Base-by-base conservation (phyloP, 2,888 invertebrate species). In the Abrostola triplasia region DNA sequence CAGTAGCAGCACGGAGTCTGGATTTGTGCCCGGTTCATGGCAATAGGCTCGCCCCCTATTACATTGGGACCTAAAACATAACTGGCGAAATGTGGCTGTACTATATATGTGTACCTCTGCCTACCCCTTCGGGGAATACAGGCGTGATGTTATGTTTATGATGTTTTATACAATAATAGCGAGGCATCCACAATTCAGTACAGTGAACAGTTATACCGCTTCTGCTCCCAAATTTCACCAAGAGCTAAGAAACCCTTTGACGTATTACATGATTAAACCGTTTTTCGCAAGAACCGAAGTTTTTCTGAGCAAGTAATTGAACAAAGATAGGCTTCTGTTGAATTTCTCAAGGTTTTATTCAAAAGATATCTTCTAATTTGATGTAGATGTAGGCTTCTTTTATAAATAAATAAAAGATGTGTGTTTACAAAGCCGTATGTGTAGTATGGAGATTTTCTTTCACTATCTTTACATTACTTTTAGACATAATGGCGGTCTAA, bases 241-340 rank as follows among this genome's bases (percentile, higher is more conserved):
- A 36, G 6, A 37, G 57, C 52, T 9, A 70, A 71, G 78, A 62
- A 70, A 75, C 81, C 82, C 82, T 81, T 83, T 82, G 80, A 84
- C 83, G 72, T 79, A 83, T 79, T 76, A 80, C 73, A 83, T 83
- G 83, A 84, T 84, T 83, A 83, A 81, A 79, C 79, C 80, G 78
- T 83, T 82, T 77, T 72, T 49, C 64, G 57, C 65, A 75, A 73
- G 77, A 77, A 68, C 72, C 74, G 66, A 64, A 67, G 66, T 65
- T 77, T 79, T 81, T 70, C 53, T 66, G 59, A 49, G 64, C 76
- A 69, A 80, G 75, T 76, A 80, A 81, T 81, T 81, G 77, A 67
- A 79, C 79, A 74, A 77, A 82, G 73, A 77, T 77, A 70, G 51
- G 59, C 53, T 66, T 66, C 72, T 59, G 79, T 67, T 63, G 64